Percentiles rank a stretch among this genome's conserved stretches.
Evolutionary conservation across 2,113 vertebrate genomes (phyloP).

Genomic region (Thermophis baileyi): DNA sequence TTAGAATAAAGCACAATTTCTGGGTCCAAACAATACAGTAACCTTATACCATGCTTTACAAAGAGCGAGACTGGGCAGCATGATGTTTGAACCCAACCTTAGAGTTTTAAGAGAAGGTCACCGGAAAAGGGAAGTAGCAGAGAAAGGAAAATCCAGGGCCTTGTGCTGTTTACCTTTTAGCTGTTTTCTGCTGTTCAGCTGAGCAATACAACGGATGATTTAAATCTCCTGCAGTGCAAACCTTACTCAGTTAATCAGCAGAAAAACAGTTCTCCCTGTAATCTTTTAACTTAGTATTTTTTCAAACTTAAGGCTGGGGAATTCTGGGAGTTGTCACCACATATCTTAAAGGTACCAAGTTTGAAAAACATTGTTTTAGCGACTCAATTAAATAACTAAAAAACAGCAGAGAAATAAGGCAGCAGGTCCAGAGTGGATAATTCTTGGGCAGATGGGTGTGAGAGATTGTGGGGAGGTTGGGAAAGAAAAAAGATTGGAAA

Average conservation of each 20-base stretch:
- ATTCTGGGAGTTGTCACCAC: background rate
- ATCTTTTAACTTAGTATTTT: background rate
- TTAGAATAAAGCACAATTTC: background rate
- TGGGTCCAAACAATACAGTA: background rate
- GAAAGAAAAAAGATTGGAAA: background rate
- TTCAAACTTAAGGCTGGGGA: background rate
- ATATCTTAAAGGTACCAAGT: background rate
- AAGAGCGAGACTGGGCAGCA: background rate
- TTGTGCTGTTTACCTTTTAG: background rate
- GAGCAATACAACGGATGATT: background rate
- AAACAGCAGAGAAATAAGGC: background rate
- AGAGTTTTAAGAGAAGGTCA: background rate
- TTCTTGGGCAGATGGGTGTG: background rate
- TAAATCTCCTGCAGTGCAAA: background rate
- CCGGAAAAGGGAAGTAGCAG: background rate
- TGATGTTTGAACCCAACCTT: background rate
- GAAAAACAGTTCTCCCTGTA: background rate
- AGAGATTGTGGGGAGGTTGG: background rate
- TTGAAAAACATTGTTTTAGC: background rate
- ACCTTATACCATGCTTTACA: background rate
- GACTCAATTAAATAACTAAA: too few relatives aligned
- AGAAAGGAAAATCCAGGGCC: background rate
- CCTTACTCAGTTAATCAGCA: background rate
- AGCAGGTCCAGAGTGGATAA: background rate
- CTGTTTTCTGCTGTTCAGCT: background rate